Base-by-base conservation (phyloP, 2,888 invertebrate genomes). In the Scelioninae gen. 1 region DNA sequence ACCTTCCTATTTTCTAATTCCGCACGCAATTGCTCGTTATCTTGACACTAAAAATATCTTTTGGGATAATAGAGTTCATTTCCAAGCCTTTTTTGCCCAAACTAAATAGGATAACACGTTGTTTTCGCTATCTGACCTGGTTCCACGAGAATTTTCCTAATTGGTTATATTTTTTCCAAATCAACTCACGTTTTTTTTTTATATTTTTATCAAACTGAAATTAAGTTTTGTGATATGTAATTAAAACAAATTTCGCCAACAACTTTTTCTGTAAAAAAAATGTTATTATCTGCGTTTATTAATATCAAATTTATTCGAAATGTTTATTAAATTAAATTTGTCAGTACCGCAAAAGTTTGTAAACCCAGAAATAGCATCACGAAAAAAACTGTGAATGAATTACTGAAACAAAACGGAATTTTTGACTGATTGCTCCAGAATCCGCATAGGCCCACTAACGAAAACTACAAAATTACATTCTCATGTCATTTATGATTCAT, bases 101-200 rank as follows among this genome's bases (percentile, higher is more conserved):
- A 51, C 10, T 4, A 51, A 51, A 51, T 11, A 16, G 10, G 49
- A 51, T 51, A 51, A 51, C 5, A 51, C 3, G 16, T 23, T 23
- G 23, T 51, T 23, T n/a, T 23, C 29, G 49, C 49, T 29, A 11
- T 16, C 4, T 51, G 23, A 51, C 49, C 49, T 51, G 8, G 23
- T 16, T 51, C 10, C 10, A 11, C 23, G 10, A 15, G 49, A 4
- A 23, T 51, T 51, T 23, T 23, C 23, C 49, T 23, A 51, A 23
- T 51, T 51, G 49, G 49, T 29, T 51, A 23, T 51, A 51, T 29
- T 16, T 51, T 51, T 51, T 51, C 23, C 49, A 15, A 49, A 49
- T 16, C 9, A 16, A 5, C 15, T 9, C 5, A 49, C 15, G 9
- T 49, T 16, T 8, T 16, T 49, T 49, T 16, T 49, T 49, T 16